A percentile compares a stretch with the other conserved stretches of the same genome.
Conservation (phyloP, 2,888 invertebrate species). For the Axea sp. region DNA sequence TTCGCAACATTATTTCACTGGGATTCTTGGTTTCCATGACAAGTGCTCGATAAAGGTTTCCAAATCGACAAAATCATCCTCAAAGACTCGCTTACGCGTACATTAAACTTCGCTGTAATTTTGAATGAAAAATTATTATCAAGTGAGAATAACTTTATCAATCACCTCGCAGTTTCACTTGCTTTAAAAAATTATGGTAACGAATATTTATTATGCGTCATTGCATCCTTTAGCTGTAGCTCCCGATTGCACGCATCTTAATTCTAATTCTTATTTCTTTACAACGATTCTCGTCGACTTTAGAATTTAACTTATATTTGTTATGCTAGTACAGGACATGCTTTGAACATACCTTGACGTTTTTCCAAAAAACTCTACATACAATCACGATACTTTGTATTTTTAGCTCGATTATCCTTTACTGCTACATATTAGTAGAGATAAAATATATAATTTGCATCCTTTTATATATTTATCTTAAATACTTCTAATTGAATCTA, state of each 20-base stretch:
- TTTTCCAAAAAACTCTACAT: slow-evolving; percentile 66
- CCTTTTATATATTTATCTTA: slow-evolving; percentile 72
- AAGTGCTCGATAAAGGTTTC: slow-evolving; percentile 28
- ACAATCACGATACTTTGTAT: slow-evolving; percentile 68
- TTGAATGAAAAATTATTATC: slow-evolving; percentile 15
- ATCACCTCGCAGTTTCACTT: slow-evolving; percentile 2
- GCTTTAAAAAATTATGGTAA: slow-evolving; percentile 21
- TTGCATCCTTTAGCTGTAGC: slow-evolving; percentile 71
- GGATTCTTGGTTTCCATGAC: slow-evolving; percentile 15
- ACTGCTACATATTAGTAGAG: slow-evolving; percentile 74
- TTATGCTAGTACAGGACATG: slow-evolving; percentile 69
- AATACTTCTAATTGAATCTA: slow-evolving; percentile 67
- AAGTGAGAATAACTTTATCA: slow-evolving; percentile 46
- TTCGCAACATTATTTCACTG: slow-evolving; percentile 62
- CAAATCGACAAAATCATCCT: slow-evolving; percentile 44
- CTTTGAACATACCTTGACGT: slow-evolving; percentile 67
- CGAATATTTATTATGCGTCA: slow-evolving; percentile 27
- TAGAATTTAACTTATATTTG: slow-evolving; percentile 69
- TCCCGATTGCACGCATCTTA: slow-evolving; percentile 72
- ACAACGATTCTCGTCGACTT: slow-evolving; percentile 66
- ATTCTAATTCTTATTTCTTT: slow-evolving; percentile 66
- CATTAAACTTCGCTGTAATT: slow-evolving; percentile 18
- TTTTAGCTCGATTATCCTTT: slow-evolving; percentile 67
- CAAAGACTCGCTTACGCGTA: slow-evolving; percentile 20
- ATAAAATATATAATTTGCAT: slow-evolving; percentile 76